phyloP scores from a whole-genome alignment of 2,113 vertebrate species.

The Steatornis caripensis region DNA sequence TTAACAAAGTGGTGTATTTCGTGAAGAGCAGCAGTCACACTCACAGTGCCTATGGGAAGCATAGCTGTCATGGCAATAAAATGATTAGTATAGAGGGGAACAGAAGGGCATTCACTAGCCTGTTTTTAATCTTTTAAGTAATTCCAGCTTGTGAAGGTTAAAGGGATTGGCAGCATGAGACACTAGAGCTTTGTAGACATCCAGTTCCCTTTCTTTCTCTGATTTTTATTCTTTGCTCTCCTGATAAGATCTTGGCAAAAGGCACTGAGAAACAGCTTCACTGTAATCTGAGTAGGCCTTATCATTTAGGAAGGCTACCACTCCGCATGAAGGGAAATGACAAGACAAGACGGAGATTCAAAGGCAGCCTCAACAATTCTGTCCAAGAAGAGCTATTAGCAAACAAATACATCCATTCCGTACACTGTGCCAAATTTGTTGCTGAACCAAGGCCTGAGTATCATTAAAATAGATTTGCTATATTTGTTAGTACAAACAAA shows the following conservation, averaged over 20 bases:
- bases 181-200: background rate
- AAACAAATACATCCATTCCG: background rate
- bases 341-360: background rate
- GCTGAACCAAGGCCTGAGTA: background rate
- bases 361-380: background rate
- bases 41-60: background rate
- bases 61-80: background rate
- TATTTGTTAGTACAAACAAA: background rate
- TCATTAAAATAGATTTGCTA: background rate
- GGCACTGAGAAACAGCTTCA: background rate
- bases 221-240: background rate
- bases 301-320: background rate
- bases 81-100: background rate
- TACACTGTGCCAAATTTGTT: background rate
- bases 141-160: conserved; percentile 3
- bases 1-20: background rate
- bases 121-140: conserved; percentile 20
- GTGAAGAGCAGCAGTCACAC: background rate
- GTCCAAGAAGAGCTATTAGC: background rate
- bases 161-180: background rate
- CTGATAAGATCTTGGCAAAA: background rate
- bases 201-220: background rate
- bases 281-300: background rate
- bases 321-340: background rate
- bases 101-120: background rate